Base-by-base conservation (phyloP, 2,888 invertebrate genomes). In the Acheta domesticus region DNA sequence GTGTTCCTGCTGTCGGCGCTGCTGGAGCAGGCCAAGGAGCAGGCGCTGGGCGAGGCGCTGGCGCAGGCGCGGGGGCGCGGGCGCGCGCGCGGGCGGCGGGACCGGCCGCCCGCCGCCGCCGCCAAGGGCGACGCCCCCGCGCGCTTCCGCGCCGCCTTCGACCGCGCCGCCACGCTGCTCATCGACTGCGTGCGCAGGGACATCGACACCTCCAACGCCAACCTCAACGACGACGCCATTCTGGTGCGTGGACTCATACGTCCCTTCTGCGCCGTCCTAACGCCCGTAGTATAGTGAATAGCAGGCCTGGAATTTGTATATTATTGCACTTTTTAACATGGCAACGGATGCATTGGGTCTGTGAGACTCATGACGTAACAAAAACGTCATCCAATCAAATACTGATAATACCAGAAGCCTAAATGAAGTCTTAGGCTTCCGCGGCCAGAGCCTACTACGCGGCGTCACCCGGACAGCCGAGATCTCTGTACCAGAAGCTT, bases 21-120 rank as follows among this genome's bases (percentile, higher is more conserved):
- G 83, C 85, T 92, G 83, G 91, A 91, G 80, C 92, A 92, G 85
- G 92, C 92, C 0, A 86, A 90, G 49, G 91, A 92, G 79, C 86
- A 89, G 76, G 84, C 85, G 20, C 83, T 84, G 81, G n/a, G 21
- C 74, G 5, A 36, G 77, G 75, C 76, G 80, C 73, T 76, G 79
- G 23, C 75, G 73, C 19, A 76, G 76, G 16, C 78, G 80, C 20
- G 62, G 74, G 50, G 82, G 82, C 11, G 81, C 79, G 20, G 79
- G 80, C 82, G 50, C 81, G 79, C 82, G 83, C 49, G n/a, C 36
- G 62, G n/a, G 36, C 11, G 36, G 16, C 12, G 14, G n/a, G 49
- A 48, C 48, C 48, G 48, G 49, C 48, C 49, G 12, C 36, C 74
- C 3, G n/a, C 20, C 20, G 48, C 48, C 48, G 21, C 81, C 83